A percentile compares a stretch with the other conserved stretches of the same genome.
Evolutionary conservation across 2,113 vertebrate genomes (phyloP).

Genomic region (Spilogale gracilis): DNA sequence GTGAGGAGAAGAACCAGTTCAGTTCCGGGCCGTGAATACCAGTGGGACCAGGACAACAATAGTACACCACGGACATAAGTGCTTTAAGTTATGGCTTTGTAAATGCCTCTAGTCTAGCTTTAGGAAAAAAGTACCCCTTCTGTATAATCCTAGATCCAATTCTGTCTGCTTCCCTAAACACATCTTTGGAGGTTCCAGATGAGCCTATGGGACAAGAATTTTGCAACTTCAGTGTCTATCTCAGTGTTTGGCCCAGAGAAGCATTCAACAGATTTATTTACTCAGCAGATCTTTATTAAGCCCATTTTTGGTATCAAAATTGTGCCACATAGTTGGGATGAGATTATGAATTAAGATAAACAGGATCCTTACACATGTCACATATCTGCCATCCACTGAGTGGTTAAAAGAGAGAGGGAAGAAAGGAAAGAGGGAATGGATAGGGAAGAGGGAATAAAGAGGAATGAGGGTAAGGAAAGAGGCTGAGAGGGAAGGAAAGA

Average conservation of each 20-base stretch:
- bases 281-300: not conserved
- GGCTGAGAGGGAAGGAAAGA: not conserved
- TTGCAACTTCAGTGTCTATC: not conserved
- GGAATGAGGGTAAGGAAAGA: not conserved
- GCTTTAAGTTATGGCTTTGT: not conserved
- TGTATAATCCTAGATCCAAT: not conserved
- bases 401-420: not conserved
- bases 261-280: not conserved
- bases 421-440: not conserved
- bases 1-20: not conserved
- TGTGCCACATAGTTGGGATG: not conserved
- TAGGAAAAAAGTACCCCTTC: not conserved
- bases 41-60: not conserved
- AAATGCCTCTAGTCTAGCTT: not conserved
- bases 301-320: not conserved
- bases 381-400: not conserved
- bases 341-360: not conserved
- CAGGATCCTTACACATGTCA: not conserved
- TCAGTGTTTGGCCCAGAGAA: not conserved
- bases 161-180: not conserved
- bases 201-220: not conserved
- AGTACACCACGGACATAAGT: not conserved
- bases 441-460: too few species aligned
- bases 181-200: not conserved
- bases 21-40: not conserved